Evolutionary conservation across 1,140 invertebrate species (phyloP), one percentile per base, ranked within the genome.

Genomic region (Gonatopus flavifemur): DNA sequence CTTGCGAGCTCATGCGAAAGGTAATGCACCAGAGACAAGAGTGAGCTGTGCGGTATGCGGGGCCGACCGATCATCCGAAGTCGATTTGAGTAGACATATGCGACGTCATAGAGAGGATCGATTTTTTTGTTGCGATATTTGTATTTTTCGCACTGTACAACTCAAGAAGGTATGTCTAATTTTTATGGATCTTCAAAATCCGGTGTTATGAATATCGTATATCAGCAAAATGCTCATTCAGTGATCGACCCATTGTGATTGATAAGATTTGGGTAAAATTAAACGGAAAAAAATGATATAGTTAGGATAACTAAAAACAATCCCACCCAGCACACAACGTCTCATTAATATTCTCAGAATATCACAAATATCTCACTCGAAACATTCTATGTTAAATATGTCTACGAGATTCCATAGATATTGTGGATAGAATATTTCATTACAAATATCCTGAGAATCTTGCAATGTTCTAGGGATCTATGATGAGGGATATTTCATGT

Each of bases 41-140:
- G 68, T 82, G 35, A 82, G 80, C 46, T 83, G 82, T 56, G 80
- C 81, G 16, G 79, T 83, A n/a, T 83, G 82, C 56, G 82, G 81
- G 3, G 81, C 81, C 18, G 82, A 83, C 37, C 67, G 80, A 22
- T 73, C 77, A 1, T 76, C 77, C 16, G 81, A 83, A 48, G 71
- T 76, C 22, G 77, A 81, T 40, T 68, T 83, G 21, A 76, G 76
- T 37, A 70, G 76, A 48, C 82, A 83, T 49, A 82, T 83, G 81
- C 67, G 69, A 38, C 81, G 81, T 62, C 82, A 83, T 57, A 74
- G 79, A 19, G 77, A 81, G 36, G 80, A 79, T 24, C 75, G 81
- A 59, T 79, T 80, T 56, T 83, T 82, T 50, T 81, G 79, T 53
- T 83, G 82, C 57, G 82, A 83, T 59, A 76, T 83, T 53, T 83